Evolutionary conservation across 2,888 invertebrate species (phyloP), one percentile per base, ranked within the genome.

Genomic region (Hypercompe scribonia): DNA sequence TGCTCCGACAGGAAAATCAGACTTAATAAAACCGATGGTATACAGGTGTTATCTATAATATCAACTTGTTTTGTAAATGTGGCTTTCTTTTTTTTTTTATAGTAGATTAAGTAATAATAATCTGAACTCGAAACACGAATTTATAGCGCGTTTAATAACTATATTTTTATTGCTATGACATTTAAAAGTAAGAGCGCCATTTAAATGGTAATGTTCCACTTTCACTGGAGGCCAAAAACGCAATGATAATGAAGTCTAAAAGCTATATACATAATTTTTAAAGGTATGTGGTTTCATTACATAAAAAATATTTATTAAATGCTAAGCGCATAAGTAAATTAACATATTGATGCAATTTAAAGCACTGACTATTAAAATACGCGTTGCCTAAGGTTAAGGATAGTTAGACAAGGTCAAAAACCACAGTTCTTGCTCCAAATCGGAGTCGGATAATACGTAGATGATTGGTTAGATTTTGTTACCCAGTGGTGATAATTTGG

Each of bases 161-260:
- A 58, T 33, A 42, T 28, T 33, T 34, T 61, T 50, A 68, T 34
- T 28, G 61, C 28, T 66, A 46, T 70, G 73, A 46, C 65, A 73
- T 73, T 73, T 46, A 66, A 69, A 73, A 69, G 73, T 70, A 69
- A 67, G 46, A 64, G 69, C 15, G 24, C 58, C 28, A 46, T 65
- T 73, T 73, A 74, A 63, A 21, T n/a, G 15, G 46, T 34, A 54
- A n/a, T 70, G 77, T 36, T 68, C 69, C n/a, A 68, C 75, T 75
- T 80, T 74, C 76, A 74, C 73, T 74, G 33, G 58, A 73, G 72
- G 64, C 74, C 72, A 66, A 68, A 75, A 77, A 75, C 75, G 69
- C 66, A 71, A 71, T 66, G 33, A 71, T 73, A 75, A 70, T 68
- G 65, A 72, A 72, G 58, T 73, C 71, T 72, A 72, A 70, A 68